Percentiles rank a stretch among this genome's conserved stretches.
Evolutionary conservation across 1,140 invertebrate species (phyloP).

Genomic region (Ephestia elutella): DNA sequence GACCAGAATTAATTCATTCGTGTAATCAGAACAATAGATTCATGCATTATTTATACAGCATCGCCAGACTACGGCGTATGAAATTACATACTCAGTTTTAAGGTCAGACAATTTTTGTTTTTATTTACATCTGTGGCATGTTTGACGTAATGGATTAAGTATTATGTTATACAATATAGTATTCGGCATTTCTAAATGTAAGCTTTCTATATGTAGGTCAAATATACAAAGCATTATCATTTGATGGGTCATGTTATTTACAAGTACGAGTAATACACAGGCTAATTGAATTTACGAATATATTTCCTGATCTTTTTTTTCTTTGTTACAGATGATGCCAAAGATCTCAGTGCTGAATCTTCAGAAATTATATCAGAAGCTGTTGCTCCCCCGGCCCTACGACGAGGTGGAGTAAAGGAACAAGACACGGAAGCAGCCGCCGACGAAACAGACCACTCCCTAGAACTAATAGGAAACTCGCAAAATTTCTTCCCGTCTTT

Average conservation of each 20-base stretch:
- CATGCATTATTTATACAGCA: slow-evolving; percentile 10
- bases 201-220: background rate
- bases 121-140: background rate
- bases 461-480: slow-evolving; percentile 62
- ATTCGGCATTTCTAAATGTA: background rate
- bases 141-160: background rate
- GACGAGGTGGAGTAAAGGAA: slow-evolving; percentile 23
- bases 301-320: background rate
- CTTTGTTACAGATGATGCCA: slow-evolving; percentile 56
- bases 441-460: slow-evolving; percentile 55
- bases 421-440: slow-evolving; percentile 34
- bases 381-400: slow-evolving; percentile 42
- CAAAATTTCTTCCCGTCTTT: slow-evolving; percentile 71
- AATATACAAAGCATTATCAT: background rate
- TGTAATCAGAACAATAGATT: slow-evolving; percentile 5
- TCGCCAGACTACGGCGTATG: background rate
- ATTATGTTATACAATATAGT: slow-evolving; percentile 6
- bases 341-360: slow-evolving; percentile 58
- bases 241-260: background rate
- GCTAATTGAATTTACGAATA: slow-evolving; percentile 6
- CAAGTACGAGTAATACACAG: background rate
- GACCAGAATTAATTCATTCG: slow-evolving; percentile 2
- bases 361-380: slow-evolving; percentile 65
- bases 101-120: slow-evolving; percentile 6
- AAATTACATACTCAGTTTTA: slow-evolving; percentile 6